A percentile compares a stretch with the other conserved stretches of the same genome.
phyloP scores from a whole-genome alignment of 2,113 vertebrate species.

The Piaya cayana region DNA sequence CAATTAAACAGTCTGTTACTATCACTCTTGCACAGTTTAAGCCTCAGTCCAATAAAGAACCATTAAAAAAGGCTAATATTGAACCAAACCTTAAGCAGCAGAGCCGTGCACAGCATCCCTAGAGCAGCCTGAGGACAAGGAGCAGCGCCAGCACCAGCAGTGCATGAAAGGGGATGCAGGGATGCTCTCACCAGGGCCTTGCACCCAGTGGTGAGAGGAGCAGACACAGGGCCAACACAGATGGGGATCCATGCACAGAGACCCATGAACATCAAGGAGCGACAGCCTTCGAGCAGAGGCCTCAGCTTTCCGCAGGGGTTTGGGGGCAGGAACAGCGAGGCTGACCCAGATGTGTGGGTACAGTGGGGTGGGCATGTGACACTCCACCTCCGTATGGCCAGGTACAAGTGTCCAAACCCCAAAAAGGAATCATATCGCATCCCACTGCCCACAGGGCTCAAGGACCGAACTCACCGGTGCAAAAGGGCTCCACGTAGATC shows the following conservation, averaged over 20 bases:
- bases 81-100: neutral
- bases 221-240: rapidly evolving
- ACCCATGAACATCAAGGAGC: neutral
- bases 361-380: rapidly evolving
- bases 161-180: rapidly evolving
- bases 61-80: neutral
- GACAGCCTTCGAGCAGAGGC: rapidly evolving
- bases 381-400: neutral
- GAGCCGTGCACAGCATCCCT: neutral
- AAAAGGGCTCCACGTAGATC: neutral
- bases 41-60: slow-evolving; percentile 23
- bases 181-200: rapidly evolving
- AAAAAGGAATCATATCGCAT: rapidly evolving
- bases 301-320: neutral
- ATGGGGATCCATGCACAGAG: neutral
- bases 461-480: neutral
- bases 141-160: neutral
- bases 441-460: neutral
- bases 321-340: no score
- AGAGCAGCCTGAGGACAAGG: neutral
- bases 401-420: rapidly evolving
- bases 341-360: rapidly evolving
- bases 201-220: rapidly evolving
- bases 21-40: slow-evolving; percentile 13
- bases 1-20: slow-evolving; percentile 36